phyloP scores from a whole-genome alignment of 2,113 vertebrate species.

The Stegastes partitus region DNA sequence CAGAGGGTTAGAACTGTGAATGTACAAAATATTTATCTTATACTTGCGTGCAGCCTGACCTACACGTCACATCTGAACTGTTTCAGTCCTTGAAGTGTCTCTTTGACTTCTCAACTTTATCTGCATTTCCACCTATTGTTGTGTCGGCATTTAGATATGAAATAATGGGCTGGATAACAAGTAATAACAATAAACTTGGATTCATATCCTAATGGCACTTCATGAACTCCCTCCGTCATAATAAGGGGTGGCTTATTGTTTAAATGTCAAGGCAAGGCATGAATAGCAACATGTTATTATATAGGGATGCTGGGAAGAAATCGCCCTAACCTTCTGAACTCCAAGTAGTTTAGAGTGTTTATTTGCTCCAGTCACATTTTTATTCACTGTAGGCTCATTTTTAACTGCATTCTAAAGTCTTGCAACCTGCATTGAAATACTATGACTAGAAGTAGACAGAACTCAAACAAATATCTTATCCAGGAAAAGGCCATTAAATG shows the following conservation, averaged over 20 bases:
- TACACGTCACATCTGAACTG: no score
- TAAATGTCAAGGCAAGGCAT: constrained; percentile 18
- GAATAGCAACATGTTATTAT: not conserved
- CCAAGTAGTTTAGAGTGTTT: no score
- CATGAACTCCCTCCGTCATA: not conserved
- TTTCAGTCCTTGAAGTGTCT: not conserved
- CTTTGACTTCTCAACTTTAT: not conserved
- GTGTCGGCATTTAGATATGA: not conserved
- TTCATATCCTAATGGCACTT: not conserved
- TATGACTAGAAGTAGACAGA: no score
- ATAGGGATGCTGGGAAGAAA: not conserved
- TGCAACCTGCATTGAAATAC: no score
- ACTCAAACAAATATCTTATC: no score
- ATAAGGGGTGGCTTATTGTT: constrained; percentile 2
- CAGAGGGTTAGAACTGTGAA: not conserved
- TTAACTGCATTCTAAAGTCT: no score
- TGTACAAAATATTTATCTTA: not conserved
- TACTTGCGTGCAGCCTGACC: no score
- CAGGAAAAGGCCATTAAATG: no score
- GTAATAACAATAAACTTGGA: not conserved
- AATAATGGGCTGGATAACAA: not conserved
- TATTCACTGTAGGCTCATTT: no score
- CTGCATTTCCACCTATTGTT: not conserved
- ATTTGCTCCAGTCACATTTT: no score
- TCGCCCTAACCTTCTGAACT: not conserved